Evolutionary conservation across 2,888 invertebrate species (phyloP).

Genomic region (Ophion ellenae): DNA sequence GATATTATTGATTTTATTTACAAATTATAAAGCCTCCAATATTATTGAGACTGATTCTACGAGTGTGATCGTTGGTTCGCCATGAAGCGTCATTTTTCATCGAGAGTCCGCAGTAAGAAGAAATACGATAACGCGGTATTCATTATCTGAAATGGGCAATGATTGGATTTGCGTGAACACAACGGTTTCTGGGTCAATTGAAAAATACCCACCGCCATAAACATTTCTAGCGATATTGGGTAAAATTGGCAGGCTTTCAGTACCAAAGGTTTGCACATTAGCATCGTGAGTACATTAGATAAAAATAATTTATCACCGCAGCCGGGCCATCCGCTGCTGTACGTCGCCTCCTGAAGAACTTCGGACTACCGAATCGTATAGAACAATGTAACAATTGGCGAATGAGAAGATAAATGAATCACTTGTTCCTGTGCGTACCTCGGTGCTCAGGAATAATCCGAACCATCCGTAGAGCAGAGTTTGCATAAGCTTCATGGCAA

Average conservation of each 20-base stretch:
- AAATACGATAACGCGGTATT: constrained; percentile 67
- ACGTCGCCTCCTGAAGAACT: constrained; percentile 68
- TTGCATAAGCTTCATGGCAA: constrained; percentile 59
- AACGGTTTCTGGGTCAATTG: background rate
- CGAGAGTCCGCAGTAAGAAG: constrained; percentile 59
- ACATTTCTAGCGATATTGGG: constrained; percentile 65
- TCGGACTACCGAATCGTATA: constrained; percentile 67
- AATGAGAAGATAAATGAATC: background rate
- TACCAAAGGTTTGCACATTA: constrained; percentile 70
- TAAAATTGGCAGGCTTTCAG: constrained; percentile 70
- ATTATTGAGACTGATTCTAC: too few relatives aligned
- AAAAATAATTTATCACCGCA: constrained; percentile 60
- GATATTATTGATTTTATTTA: too few relatives aligned
- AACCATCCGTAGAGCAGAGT: constrained; percentile 63
- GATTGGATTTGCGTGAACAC: background rate
- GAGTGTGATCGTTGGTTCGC: background rate
- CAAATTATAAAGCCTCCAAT: too few relatives aligned
- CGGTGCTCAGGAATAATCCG: constrained; percentile 57
- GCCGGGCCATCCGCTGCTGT: constrained; percentile 70
- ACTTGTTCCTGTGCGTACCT: constrained; percentile 35
- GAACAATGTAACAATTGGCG: background rate
- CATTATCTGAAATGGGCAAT: constrained; percentile 44
- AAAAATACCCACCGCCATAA: constrained; percentile 48
- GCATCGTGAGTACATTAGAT: constrained; percentile 66
- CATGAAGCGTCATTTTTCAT: constrained; percentile 17